Evolutionary conservation across 2,797 vertebrate genomes (phyloP), one percentile per base, ranked within the genome.

Genomic region (Myotis planiceps): DNA sequence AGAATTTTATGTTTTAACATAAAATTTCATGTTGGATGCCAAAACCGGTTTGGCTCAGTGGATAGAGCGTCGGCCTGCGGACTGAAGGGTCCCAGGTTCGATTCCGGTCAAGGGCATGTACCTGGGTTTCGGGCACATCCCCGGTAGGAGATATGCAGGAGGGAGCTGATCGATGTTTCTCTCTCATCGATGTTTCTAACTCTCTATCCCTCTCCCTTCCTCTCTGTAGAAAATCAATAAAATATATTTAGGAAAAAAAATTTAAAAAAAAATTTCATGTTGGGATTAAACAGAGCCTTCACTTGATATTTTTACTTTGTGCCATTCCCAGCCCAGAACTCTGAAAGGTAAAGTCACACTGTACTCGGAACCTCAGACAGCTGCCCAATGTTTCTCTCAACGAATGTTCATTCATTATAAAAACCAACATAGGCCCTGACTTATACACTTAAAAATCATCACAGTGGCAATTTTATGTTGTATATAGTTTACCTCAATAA

Each of bases 381-480:
- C 5, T 7, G 6, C 65, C 25, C 5, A 65, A 19, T 4, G 2
- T 9, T 29, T 37, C 80, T 37, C 34, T 75, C 76, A 7, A 82
- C 49, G 19, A 63, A 49, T 3, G 42, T 0, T 27, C 39, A 18
- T 49, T 45, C 13, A 68, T 37, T 25, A n/a, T 32, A 80, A 66
- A 78, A 58, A 25, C 18, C 39, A 39, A 6, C 1, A 3, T 0
- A 12, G 7, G n/a, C n/a, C 32, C 3, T 9, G 7, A 55, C 45
- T 0, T 2, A 0, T 15, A 53, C 39, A 55, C 75, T 49, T 8
- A 53, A 47, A 25, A 68, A n/a, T 10, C 2, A 0, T 8, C 12
- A 29, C 6, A 65, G 60, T 21, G 58, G 34, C 60, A 39, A 34
- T n/a, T 53, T 8, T 32, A 47, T 9, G 18, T 25, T 32, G 25